Base-by-base conservation (phyloP, 2,888 invertebrate species). In the Drosophila stalkeri region DNA sequence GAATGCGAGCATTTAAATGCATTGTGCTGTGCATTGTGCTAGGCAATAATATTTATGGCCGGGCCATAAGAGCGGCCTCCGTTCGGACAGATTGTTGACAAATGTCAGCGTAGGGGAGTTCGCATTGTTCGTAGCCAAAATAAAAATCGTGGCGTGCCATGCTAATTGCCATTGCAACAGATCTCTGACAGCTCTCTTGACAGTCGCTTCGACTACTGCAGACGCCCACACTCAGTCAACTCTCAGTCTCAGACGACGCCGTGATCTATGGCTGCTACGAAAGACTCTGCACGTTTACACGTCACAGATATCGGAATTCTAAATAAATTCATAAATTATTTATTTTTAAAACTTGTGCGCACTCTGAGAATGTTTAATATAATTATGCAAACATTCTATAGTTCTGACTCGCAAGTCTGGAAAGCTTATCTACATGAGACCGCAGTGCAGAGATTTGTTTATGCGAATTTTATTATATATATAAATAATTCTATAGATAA, bases 121-220 rank as follows among this genome's bases (percentile, higher is more conserved):
- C 61, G 61, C 66, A 78, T 79, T 75, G 49, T 67, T 64, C 52
- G 61, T 54, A 37, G 16, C 23, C 54, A 16, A 55, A 55, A 41
- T 41, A 55, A 55, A 55, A 55, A 55, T 27, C 37, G 62, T 61
- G 71, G 68, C 64, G 69, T 72, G 76, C 63, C 78, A 87, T 85
- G 90, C 88, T 86, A 89, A 87, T 86, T 89, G 84, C 72, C 77
- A 68, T 63, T 76, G 81, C 80, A 80, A 76, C 73, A 67, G 23
- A 23, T 55, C 47, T 71, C 73, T 76, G 90, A 87, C 86, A 82
- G 83, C 62, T 68, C 64, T 62, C 74, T 71, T 72, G 82, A 80
- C 82, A 85, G 72, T 72, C 68, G 52, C 71, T 41, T 54, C 69
- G 74, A 72, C 87, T 85, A 75, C 87, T 75, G 84, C 55, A 18